Percentiles rank a stretch among this genome's conserved stretches.
phyloP scores from a whole-genome alignment of 2,797 vertebrate species.

The Chaunax sp. region DNA sequence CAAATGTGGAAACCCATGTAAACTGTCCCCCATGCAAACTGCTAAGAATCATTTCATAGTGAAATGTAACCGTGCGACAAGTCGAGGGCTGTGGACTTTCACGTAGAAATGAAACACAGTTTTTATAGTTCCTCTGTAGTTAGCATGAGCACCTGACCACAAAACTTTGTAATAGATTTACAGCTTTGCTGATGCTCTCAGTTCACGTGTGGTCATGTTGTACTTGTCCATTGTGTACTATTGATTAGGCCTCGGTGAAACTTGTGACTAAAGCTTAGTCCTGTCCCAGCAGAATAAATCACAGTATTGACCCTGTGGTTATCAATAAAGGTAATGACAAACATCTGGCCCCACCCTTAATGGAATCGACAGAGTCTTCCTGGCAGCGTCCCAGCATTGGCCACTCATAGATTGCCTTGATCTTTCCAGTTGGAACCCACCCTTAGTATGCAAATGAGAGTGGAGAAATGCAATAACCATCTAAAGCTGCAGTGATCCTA shows the following conservation, averaged over 20 bases:
- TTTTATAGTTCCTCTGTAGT: conserved; percentile 30
- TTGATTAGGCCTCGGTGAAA: conserved; percentile 82
- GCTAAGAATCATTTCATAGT: conserved; percentile 20
- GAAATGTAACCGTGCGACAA: conserved; percentile 17
- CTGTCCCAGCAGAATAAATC: conserved; percentile 86
- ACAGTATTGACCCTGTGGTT: conserved; percentile 85
- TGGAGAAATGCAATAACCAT: conserved; percentile 65
- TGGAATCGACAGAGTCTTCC: conserved; percentile 84
- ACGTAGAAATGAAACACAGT: conserved; percentile 26
- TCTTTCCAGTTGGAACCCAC: conserved; percentile 80
- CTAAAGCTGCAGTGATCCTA: conserved; percentile 65
- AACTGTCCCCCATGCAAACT: conserved; percentile 1
- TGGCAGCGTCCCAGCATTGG: conserved; percentile 72
- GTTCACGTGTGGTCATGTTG: conserved; percentile 78
- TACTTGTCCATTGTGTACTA: conserved; percentile 85
- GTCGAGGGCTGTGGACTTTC: conserved; percentile 32
- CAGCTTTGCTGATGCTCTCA: conserved; percentile 71
- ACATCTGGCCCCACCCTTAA: conserved; percentile 87
- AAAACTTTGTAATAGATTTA: conserved; percentile 67
- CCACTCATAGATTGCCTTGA: conserved; percentile 83
- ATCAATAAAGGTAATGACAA: conserved; percentile 89
- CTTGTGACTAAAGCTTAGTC: conserved; percentile 87
- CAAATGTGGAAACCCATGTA: not conserved
- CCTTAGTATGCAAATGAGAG: conserved; percentile 78
- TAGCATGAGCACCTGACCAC: conserved; percentile 44